These are phyloP conservation scores for Hermodice carunculata DNA, from an alignment of 2,888 invertebrate species.

Conservation along the genomic window DNA sequence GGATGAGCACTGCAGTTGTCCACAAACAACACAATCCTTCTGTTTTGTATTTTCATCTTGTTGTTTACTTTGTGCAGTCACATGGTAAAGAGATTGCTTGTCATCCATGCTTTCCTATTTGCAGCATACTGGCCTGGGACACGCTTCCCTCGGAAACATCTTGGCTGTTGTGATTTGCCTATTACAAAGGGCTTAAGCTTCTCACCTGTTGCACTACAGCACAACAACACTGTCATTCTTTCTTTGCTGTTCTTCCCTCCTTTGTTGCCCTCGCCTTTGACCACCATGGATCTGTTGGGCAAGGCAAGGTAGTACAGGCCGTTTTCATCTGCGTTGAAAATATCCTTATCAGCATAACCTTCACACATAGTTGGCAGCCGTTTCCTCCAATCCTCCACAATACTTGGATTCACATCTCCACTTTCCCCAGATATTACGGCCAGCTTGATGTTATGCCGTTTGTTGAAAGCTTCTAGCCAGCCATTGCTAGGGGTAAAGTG, in stretches of 20 bases:
- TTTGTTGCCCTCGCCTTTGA: neutral
- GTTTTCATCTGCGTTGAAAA: neutral
- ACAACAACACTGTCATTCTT: neutral
- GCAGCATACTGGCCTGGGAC: neutral
- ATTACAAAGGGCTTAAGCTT: neutral
- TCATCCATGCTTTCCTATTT: neutral
- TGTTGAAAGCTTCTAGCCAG: neutral
- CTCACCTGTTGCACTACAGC: neutral
- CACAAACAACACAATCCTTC: neutral
- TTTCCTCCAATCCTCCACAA: neutral
- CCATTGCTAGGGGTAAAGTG: neutral
- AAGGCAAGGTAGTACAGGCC: neutral
- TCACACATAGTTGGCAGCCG: neutral
- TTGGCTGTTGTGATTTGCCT: neutral
- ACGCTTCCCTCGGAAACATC: slow-evolving; percentile 3
- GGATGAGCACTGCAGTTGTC: neutral
- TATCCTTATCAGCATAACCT: neutral
- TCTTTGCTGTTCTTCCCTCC: neutral
- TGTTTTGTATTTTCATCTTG: neutral
- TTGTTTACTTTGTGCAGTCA: neutral
- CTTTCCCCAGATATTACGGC: neutral
- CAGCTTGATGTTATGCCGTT: neutral
- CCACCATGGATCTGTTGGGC: neutral
- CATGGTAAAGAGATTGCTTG: neutral
- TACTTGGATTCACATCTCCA: neutral